Conservation (phyloP, 2,113 vertebrate genomes). For the Phalacrocorax aristotelis region DNA sequence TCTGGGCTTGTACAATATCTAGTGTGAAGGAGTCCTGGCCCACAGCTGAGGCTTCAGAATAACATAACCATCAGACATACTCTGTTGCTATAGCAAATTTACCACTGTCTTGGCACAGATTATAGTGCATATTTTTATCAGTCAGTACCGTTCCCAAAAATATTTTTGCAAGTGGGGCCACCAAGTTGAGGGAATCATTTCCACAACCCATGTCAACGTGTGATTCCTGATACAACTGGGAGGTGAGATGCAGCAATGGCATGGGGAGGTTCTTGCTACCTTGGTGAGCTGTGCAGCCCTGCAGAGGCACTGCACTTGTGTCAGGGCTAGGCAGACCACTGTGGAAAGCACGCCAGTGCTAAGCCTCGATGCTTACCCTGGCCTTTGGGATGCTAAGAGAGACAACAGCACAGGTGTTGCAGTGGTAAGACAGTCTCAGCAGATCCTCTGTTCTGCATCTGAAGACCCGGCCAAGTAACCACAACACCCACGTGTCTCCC, state of each 20-base stretch:
- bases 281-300: neutral
- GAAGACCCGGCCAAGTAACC: accelerated
- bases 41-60: slow-evolving; percentile 49
- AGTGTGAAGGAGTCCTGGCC: slow-evolving; percentile 47
- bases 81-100: slow-evolving; percentile 55
- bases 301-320: accelerated
- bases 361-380: accelerated
- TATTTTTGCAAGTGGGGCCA: slow-evolving; percentile 41
- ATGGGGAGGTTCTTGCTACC: neutral
- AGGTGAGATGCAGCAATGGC: neutral
- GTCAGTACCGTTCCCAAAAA: slow-evolving; percentile 36
- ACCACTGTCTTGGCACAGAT: slow-evolving; percentile 48
- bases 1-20: slow-evolving; percentile 20
- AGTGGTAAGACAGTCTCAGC: neutral
- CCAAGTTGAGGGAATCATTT: neutral
- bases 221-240: neutral
- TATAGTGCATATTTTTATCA: slow-evolving; percentile 16
- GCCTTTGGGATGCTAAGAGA: neutral
- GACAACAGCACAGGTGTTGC: neutral
- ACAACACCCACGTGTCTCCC: accelerated
- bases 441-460: neutral
- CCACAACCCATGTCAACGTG: neutral
- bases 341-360: accelerated
- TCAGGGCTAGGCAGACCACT: accelerated
- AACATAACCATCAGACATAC: slow-evolving; percentile 40